Evolutionary conservation across 2,797 vertebrate species (phyloP), one percentile per base, ranked within the genome.

Genomic region (Falco naumanni): DNA sequence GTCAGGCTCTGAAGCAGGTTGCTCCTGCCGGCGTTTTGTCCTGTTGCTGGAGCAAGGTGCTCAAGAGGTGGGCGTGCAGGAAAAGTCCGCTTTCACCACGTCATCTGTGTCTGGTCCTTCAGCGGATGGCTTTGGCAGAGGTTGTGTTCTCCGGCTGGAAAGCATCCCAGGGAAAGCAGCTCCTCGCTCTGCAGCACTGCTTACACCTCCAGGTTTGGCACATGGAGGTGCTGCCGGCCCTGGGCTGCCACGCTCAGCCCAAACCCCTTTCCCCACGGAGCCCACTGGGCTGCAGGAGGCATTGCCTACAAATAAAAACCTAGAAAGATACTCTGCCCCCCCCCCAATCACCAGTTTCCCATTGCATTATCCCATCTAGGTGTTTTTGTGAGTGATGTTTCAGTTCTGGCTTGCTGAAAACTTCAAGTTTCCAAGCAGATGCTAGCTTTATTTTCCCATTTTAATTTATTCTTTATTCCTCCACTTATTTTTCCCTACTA

Each of bases 1-100:
- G 1, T 7, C 16, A 1, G 26, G 21, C 60, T 61, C 57, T 1
- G 2, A n/a, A 51, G 37, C 43, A 4, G 33, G 68, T 12, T 20
- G 65, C 61, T 66, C 48, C 57, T 5, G 7, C 43, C 4, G 7
- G 65, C 3, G 12, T 41, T 61, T n/a, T 41, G 51, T 45, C 76
- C 85, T 7, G 1, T 37, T 5, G 3, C 28, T 5, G 28, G 29
- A 51, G 51, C 41, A 8, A 34, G 26, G 41, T 13, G 53, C 63
- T 53, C 39, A 5, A 41, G 65, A 16, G 34, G 21, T 7, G 47
- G 41, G 29, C 1, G 16, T 28, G 59, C 18, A 37, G 74, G 74
- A 47, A 18, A 59, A 69, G 24, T 16, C 48, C 16, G 3, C 16
- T 37, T 45, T 18, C 41, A 7, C 50, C 48, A 17, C 24, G 11